Evolutionary conservation across 2,797 vertebrate species (phyloP).

Genomic region (Premnoplex brunnescens): DNA sequence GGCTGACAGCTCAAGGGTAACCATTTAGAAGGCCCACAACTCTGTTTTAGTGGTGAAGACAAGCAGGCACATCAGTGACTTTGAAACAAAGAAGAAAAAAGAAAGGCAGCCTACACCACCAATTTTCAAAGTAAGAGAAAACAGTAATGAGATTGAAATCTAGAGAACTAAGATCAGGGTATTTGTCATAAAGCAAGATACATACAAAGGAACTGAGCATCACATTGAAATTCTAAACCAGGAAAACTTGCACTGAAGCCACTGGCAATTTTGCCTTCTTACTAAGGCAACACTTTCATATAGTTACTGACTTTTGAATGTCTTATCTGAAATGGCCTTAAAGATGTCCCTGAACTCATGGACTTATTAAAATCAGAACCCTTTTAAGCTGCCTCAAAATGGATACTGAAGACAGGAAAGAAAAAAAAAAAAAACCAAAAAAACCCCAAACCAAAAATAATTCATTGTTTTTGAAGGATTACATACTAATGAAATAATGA

Average conservation of each 20-base stretch:
- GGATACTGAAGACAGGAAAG: not conserved
- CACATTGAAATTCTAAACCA: not conserved
- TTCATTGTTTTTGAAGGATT: not conserved
- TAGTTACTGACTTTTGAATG: not conserved
- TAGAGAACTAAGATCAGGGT: not conserved
- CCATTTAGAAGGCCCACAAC: not conserved
- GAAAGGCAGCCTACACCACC: not conserved
- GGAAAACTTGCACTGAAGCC: not conserved
- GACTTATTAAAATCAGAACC: not conserved
- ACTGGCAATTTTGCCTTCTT: not conserved
- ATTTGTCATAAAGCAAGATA: not conserved
- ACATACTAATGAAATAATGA: not conserved
- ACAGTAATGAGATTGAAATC: not conserved
- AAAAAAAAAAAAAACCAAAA: not conserved
- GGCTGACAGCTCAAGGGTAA: not conserved
- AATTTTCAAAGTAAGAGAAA: not conserved
- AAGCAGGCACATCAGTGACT: not conserved
- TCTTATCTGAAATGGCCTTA: not conserved
- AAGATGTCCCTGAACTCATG: not conserved
- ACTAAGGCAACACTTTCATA: not conserved
- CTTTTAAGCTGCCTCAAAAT: not conserved
- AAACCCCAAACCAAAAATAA: not conserved
- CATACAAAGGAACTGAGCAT: not conserved
- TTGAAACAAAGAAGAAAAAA: not conserved
- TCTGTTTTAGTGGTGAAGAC: not conserved